These are phyloP conservation scores for Conger conger DNA, from an alignment of 2,113 vertebrate genomes.

Conservation along the genomic window DNA sequence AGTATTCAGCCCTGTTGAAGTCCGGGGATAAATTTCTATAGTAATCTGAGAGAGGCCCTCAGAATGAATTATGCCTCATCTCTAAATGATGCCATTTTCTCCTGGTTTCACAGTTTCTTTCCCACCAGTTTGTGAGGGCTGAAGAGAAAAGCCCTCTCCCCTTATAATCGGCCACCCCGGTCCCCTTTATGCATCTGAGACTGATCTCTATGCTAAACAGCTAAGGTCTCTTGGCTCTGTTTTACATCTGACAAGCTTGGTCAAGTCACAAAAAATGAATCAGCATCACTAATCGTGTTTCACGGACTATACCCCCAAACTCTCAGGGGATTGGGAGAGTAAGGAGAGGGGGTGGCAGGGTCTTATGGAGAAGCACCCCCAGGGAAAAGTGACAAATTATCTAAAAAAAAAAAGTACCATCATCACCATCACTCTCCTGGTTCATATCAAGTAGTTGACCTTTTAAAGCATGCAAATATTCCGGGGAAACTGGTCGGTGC, in stretches of 20 bases:
- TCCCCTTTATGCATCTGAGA: conserved; percentile 19
- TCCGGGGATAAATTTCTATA: background rate
- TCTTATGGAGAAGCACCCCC: background rate
- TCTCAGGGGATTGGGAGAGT: conserved; percentile 18
- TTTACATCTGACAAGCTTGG: conserved; percentile 36
- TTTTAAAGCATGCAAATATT: background rate
- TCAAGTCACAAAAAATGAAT: conserved; percentile 28
- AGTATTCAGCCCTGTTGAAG: background rate
- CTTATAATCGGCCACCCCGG: conserved; percentile 6
- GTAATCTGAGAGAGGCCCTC: conserved; percentile 6
- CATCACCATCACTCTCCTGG: background rate
- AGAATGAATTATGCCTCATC: conserved; percentile 13
- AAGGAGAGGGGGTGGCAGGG: conserved; percentile 20
- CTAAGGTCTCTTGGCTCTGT: conserved; percentile 23
- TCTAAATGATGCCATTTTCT: conserved; percentile 16
- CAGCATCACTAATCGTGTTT: conserved; percentile 36
- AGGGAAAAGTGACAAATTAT: conserved; percentile 15
- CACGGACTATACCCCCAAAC: conserved; percentile 27
- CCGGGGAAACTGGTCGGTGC: background rate
- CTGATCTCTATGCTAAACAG: conserved; percentile 27
- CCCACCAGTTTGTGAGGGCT: conserved; percentile 30
- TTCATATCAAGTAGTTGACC: conserved; percentile 6
- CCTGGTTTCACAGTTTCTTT: conserved; percentile 21
- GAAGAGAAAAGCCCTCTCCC: conserved; percentile 19
- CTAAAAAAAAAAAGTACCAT: background rate